These are phyloP conservation scores for Lipotes vexillifer DNA, from an alignment of 2,113 vertebrate species.

Conservation along the genomic window DNA sequence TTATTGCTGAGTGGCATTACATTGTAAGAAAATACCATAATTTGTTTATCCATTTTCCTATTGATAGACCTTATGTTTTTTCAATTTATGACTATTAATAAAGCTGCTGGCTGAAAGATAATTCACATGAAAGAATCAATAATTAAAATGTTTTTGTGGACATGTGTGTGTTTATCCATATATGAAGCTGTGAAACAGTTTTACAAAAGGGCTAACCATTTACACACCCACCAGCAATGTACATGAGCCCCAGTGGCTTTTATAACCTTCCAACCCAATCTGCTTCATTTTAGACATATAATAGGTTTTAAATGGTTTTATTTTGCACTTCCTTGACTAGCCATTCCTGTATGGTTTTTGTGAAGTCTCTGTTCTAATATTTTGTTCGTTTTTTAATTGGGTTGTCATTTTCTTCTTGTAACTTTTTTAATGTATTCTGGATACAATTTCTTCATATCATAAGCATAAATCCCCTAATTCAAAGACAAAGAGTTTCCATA, in stretches of 20 bases:
- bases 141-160: background rate
- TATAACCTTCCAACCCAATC: background rate
- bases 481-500: background rate
- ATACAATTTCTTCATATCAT: background rate
- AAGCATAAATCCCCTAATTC: background rate
- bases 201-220: background rate
- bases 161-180: background rate
- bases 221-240: background rate
- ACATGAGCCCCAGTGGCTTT: background rate
- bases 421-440: background rate
- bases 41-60: background rate
- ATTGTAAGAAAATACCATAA: background rate
- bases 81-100: background rate
- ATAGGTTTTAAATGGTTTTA: background rate
- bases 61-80: background rate
- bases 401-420: background rate
- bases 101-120: background rate
- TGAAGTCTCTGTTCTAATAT: background rate
- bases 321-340: background rate
- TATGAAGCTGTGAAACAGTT: background rate
- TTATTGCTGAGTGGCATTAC: background rate
- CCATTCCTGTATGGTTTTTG: background rate
- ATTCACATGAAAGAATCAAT: background rate
- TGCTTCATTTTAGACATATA: background rate
- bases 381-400: background rate